Conservation (phyloP, 2,888 invertebrate genomes). For the Hyles lineata region DNA sequence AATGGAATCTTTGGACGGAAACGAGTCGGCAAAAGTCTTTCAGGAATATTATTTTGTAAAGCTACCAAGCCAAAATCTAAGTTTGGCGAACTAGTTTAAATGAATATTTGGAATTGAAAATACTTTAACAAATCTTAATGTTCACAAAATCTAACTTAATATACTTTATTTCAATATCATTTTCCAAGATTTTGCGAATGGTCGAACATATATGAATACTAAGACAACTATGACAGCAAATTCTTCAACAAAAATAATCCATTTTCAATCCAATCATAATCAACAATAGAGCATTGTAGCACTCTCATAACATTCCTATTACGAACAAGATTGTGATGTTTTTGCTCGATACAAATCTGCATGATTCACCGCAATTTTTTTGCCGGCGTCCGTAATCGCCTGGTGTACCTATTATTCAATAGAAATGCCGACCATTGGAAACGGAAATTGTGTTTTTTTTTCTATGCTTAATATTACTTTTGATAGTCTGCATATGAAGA, state of each 20-base stretch:
- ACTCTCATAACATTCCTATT: slow-evolving; percentile 5
- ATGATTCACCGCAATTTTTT: slow-evolving; percentile 13
- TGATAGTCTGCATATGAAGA: too few species aligned
- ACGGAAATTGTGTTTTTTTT: neutral
- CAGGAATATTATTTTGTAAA: too few species aligned
- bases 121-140: too few species aligned
- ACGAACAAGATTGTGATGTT: slow-evolving; percentile 9
- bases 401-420: neutral
- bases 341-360: slow-evolving; percentile 10
- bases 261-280: neutral
- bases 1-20: neutral
- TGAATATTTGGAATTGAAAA: too few species aligned
- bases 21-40: neutral
- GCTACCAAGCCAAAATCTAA: too few species aligned
- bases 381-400: slow-evolving; percentile 12
- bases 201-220: neutral
- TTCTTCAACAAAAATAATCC: neutral
- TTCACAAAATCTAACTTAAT: too few species aligned
- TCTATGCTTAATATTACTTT: neutral
- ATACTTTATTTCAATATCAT: too few species aligned
- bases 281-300: slow-evolving; percentile 8
- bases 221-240: neutral
- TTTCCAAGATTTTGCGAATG: neutral
- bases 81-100: too few species aligned
- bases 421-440: slow-evolving; percentile 2